These are phyloP conservation scores for Aviceda subcristata DNA, from an alignment of 2,113 vertebrate genomes.

Conservation along the genomic window DNA sequence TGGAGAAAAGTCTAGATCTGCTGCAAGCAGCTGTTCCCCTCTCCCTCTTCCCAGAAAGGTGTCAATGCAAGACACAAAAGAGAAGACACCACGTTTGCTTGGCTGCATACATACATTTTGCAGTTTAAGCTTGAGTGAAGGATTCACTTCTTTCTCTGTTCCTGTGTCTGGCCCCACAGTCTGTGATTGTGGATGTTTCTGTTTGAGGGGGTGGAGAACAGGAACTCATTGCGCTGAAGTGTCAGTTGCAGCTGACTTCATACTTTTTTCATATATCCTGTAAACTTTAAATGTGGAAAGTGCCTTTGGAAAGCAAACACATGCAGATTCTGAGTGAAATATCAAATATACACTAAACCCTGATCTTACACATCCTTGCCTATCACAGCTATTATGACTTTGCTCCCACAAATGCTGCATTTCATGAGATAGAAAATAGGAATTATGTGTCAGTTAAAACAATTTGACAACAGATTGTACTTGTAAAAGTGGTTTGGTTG, in stretches of 20 bases:
- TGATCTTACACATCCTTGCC: background rate
- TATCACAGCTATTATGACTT: background rate
- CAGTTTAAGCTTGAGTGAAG: background rate
- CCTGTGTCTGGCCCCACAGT: fast-evolving
- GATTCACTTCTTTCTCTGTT: background rate
- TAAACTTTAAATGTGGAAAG: background rate
- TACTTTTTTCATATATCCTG: fast-evolving
- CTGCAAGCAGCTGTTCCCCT: background rate
- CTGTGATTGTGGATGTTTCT: background rate
- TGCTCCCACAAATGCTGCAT: background rate
- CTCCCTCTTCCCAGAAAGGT: background rate
- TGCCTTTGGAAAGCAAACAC: background rate
- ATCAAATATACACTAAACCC: background rate
- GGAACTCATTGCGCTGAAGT: background rate
- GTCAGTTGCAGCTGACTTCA: background rate
- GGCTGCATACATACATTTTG: background rate
- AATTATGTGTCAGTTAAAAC: background rate
- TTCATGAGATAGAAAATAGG: background rate
- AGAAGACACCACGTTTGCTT: background rate
- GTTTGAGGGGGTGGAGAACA: background rate
- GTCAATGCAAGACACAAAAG: background rate
- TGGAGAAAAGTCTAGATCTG: background rate
- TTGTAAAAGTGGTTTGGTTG: background rate
- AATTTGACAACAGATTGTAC: background rate
- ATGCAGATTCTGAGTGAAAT: background rate